These are phyloP conservation scores for Phallusia fumigata DNA, from an alignment of 23 tunicate species.

Conservation along the genomic window DNA sequence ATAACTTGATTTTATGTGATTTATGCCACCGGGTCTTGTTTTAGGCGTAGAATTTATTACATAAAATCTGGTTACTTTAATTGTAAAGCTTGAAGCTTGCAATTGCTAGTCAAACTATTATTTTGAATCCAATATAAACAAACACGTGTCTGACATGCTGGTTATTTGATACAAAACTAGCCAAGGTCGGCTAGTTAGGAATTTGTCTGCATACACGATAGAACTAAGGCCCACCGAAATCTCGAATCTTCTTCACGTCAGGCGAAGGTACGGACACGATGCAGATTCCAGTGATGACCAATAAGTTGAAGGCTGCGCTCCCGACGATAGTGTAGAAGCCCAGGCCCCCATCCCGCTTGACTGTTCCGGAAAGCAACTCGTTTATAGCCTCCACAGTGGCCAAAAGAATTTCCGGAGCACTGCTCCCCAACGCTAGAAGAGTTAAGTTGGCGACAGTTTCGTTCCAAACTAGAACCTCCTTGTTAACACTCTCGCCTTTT, in stretches of 20 bases:
- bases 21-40: too few species aligned
- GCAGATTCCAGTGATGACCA: slow-evolving; percentile 64
- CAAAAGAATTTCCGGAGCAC: slow-evolving; percentile 65
- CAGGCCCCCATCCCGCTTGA: slow-evolving; percentile 18
- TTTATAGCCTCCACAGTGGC: slow-evolving; percentile 53
- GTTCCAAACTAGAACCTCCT: slow-evolving; percentile 63
- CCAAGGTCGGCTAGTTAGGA: too few species aligned
- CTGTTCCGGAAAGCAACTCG: slow-evolving; percentile 19
- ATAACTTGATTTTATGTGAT: too few species aligned
- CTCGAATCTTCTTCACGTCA: slow-evolving; percentile 32
- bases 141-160: too few species aligned
- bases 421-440: slow-evolving; percentile 70
- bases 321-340: slow-evolving; percentile 74
- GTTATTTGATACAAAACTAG: too few species aligned
- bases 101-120: too few species aligned
- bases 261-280: slow-evolving; percentile 68
- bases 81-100: too few species aligned
- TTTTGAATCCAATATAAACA: too few species aligned
- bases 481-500: slow-evolving; percentile 14
- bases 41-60: too few species aligned
- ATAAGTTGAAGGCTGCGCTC: slow-evolving; percentile 69
- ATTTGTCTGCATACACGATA: background rate
- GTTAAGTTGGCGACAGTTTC: slow-evolving; percentile 76
- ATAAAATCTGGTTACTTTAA: too few species aligned
- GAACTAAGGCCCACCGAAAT: slow-evolving; percentile 36